A percentile compares a stretch with the other conserved stretches of the same genome.
These are phyloP conservation scores for Euthynnus affinis DNA, from an alignment of 2,797 vertebrate species.

Conservation along the genomic window DNA sequence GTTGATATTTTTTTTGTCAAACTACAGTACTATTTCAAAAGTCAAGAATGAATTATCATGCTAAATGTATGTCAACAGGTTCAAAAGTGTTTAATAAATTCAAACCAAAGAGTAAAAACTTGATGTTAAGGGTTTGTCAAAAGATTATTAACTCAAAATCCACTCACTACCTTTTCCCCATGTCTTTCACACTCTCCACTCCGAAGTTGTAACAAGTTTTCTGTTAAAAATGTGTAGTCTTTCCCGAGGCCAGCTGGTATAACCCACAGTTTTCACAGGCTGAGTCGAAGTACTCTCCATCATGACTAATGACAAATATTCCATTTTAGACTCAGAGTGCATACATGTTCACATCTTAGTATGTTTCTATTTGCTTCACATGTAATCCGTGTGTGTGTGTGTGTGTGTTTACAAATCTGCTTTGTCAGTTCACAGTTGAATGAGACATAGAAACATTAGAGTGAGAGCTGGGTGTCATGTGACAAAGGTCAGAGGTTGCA, in stretches of 20 bases:
- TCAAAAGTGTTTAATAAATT: no score
- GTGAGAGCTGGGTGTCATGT: constrained; percentile 1
- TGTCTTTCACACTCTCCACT: background rate
- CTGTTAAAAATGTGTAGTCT: background rate
- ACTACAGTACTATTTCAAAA: no score
- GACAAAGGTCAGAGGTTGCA: constrained; percentile 23
- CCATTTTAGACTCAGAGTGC: background rate
- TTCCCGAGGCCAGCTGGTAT: no score
- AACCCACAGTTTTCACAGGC: background rate
- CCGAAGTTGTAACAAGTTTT: background rate
- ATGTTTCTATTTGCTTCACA: background rate
- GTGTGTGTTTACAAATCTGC: background rate
- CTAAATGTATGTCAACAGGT: no score
- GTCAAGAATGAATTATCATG: no score
- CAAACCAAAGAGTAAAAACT: background rate
- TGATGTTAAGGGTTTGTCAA: background rate
- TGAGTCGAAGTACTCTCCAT: background rate
- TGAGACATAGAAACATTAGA: background rate
- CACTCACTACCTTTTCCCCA: background rate
- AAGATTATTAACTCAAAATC: background rate
- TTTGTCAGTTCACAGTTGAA: constrained; percentile 9
- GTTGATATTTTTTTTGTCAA: no score
- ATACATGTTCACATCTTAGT: background rate
- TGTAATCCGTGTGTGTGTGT: background rate
- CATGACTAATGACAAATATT: background rate